Conservation (phyloP, 2,113 vertebrate species). For the Clarias batrachus region DNA sequence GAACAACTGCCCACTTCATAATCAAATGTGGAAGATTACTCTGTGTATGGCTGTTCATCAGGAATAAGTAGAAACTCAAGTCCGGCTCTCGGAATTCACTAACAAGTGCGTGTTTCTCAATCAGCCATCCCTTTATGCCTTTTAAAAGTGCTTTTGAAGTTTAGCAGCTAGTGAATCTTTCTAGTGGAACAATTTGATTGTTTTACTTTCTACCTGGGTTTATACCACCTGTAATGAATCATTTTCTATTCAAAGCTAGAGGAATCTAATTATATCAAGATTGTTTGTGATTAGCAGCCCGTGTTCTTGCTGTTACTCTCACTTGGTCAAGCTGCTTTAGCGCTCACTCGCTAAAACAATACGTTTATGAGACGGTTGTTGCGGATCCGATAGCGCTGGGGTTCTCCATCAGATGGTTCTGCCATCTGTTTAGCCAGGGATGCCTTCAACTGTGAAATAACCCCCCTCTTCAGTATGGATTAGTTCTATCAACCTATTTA, state of each 20-base stretch:
- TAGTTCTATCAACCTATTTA: not conserved
- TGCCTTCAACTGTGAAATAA: not conserved
- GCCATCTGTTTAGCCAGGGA: not conserved
- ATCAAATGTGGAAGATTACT: conserved; percentile 50
- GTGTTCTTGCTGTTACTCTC: not conserved
- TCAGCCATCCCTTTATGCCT: conserved; percentile 28
- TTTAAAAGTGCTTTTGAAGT: conserved; percentile 7
- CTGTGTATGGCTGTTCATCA: conserved; percentile 34
- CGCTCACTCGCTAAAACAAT: not conserved
- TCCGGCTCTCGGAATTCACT: conserved; percentile 29
- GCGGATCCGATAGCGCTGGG: not conserved
- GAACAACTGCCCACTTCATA: conserved; percentile 54
- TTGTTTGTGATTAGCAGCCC: not conserved
- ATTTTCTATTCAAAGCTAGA: not conserved
- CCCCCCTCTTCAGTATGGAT: not conserved
- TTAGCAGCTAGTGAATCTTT: conserved; percentile 18
- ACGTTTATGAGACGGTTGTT: not conserved
- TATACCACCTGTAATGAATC: not conserved
- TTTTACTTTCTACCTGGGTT: not conserved
- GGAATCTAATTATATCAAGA: not conserved
- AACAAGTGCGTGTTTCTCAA: conserved; percentile 14
- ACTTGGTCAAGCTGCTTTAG: not conserved
- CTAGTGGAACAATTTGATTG: not conserved
- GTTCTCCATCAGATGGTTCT: not conserved
- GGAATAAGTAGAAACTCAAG: conserved; percentile 38